Percentiles rank a stretch among this genome's conserved stretches.
phyloP scores from a whole-genome alignment of 2,113 vertebrate genomes.

The Loxodonta africana region DNA sequence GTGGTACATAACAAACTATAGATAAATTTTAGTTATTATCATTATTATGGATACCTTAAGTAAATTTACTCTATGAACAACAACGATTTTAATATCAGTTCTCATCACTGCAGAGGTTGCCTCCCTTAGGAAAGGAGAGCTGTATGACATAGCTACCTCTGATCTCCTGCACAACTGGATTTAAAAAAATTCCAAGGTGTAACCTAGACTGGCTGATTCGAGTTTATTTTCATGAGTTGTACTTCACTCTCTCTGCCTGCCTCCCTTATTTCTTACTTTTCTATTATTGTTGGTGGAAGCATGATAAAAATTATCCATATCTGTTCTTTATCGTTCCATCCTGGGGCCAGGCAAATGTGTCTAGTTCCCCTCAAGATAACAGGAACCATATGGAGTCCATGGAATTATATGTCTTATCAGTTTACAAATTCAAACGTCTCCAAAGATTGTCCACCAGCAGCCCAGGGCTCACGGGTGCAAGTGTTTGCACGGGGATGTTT shows the following conservation, averaged over 20 bases:
- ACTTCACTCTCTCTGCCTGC: not conserved
- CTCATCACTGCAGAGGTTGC: not conserved
- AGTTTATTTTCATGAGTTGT: conserved; percentile 43
- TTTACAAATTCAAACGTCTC: conserved; percentile 82
- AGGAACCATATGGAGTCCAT: conserved; percentile 79
- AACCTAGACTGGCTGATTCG: conserved; percentile 19
- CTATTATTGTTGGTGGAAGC: conserved; percentile 76
- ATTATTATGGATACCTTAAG: not conserved
- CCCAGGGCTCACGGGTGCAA: conserved; percentile 66
- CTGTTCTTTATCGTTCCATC: conserved; percentile 83
- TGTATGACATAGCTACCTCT: not conserved
- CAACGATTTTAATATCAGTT: not conserved
- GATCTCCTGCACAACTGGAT: not conserved
- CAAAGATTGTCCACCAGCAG: conserved; percentile 71
- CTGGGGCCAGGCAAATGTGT: conserved; percentile 79
- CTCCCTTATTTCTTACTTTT: conserved; percentile 74
- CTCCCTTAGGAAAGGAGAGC: not conserved
- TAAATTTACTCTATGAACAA: not conserved
- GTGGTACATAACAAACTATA: not conserved
- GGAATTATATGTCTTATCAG: conserved; percentile 78
- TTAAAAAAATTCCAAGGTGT: conserved; percentile 22
- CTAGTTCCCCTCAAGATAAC: conserved; percentile 80
- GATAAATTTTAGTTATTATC: not conserved
- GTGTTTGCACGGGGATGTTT: conserved; percentile 76
- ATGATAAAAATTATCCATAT: conserved; percentile 83